Conservation (phyloP, 2,797 vertebrate genomes). For the Sus cebifrons region DNA sequence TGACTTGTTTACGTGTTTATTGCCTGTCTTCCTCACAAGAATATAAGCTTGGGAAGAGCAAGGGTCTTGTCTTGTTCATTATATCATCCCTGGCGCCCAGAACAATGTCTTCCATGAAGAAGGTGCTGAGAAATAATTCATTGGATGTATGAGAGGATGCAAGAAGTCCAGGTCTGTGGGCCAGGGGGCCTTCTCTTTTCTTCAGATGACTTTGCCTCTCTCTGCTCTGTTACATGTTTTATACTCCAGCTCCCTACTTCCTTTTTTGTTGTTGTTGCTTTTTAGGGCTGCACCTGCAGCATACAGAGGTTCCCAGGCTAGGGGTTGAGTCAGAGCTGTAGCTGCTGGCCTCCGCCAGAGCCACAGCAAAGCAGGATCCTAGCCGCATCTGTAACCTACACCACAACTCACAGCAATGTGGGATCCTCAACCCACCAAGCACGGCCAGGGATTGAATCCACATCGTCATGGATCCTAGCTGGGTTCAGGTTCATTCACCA, state of each 20-base stretch:
- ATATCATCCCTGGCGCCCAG: neutral
- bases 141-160: neutral
- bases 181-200: neutral
- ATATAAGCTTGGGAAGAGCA: neutral
- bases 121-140: neutral
- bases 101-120: neutral
- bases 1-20: neutral
- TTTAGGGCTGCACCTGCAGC: too few relatives aligned
- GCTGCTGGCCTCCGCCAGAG: too few relatives aligned
- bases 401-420: too few relatives aligned
- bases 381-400: too few relatives aligned
- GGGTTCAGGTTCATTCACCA: too few relatives aligned
- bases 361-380: too few relatives aligned
- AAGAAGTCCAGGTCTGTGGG: neutral
- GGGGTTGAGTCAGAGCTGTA: too few relatives aligned
- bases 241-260: neutral
- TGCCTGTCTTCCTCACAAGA: neutral
- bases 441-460: too few relatives aligned
- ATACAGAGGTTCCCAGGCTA: too few relatives aligned
- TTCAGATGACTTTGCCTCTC: neutral
- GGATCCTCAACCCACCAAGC: too few relatives aligned
- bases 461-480: too few relatives aligned
- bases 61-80: neutral
- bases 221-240: neutral
- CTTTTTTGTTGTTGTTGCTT: neutral